Conservation (phyloP, 1,140 invertebrate species). For the Drosophila athabasca region DNA sequence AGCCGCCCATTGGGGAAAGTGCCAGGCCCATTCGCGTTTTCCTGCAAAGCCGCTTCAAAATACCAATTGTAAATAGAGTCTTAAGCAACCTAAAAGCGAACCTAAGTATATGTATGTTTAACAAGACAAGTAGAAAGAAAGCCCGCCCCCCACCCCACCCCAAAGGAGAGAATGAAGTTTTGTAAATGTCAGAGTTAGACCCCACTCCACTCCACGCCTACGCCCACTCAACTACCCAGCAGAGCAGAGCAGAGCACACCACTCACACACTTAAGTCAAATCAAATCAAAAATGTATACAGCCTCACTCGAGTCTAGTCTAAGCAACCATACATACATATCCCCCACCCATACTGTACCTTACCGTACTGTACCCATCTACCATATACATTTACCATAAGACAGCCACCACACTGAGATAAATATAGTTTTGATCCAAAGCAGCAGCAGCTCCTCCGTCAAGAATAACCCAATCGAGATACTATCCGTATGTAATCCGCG, state of each 20-base stretch:
- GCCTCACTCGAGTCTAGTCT: constrained; percentile 62
- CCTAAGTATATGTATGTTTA: constrained; percentile 77
- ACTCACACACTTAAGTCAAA: constrained; percentile 4
- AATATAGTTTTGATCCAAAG: constrained; percentile 31
- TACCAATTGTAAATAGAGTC: constrained; percentile 81
- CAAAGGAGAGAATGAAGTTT: constrained; percentile 12
- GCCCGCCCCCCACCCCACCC: constrained; percentile 13
- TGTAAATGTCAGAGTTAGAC: constrained; percentile 50
- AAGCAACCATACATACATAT: constrained; percentile 81
- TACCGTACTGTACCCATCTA: constrained; percentile 5
- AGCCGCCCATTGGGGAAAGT: constrained; percentile 16
- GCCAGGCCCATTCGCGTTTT: constrained; percentile 39
- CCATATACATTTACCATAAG: constrained; percentile 13
- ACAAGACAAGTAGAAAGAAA: constrained; percentile 22
- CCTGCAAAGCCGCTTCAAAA: constrained; percentile 54
- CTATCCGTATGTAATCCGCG: constrained; percentile 20
- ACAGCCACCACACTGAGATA: constrained; percentile 58
- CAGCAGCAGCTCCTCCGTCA: constrained; percentile 14
- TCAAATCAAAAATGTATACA: constrained; percentile 43
- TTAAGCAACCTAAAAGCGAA: constrained; percentile 66
- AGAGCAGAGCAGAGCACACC: not conserved
- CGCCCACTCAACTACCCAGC: no score
- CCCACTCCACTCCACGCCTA: constrained; percentile 3
- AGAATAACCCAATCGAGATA: constrained; percentile 14
- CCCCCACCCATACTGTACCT: constrained; percentile 35